Conservation (phyloP, 2,797 vertebrate species). For the Siniperca obscura region DNA sequence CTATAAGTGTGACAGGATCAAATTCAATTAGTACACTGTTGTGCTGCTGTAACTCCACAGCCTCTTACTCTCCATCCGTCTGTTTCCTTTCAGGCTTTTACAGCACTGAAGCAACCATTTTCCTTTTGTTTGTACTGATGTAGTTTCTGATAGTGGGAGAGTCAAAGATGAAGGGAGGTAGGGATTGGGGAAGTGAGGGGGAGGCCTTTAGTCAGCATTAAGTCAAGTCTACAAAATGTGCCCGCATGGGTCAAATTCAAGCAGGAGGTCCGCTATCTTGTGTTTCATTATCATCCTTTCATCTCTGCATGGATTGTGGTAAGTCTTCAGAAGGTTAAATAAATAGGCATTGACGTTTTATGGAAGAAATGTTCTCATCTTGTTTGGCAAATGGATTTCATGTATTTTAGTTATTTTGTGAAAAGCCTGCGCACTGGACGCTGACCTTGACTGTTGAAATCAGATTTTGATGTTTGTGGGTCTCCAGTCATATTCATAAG, state of each 20-base stretch:
- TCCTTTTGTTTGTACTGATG: slow-evolving; percentile 39
- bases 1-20: slow-evolving; percentile 30
- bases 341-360: slow-evolving; percentile 62
- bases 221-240: slow-evolving; percentile 23
- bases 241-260: slow-evolving; percentile 24
- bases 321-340: slow-evolving; percentile 56
- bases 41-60: slow-evolving; percentile 32
- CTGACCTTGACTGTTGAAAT: slow-evolving; percentile 34
- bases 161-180: slow-evolving; percentile 31
- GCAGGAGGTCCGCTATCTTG: slow-evolving; percentile 47
- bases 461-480: slow-evolving; percentile 11
- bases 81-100: slow-evolving; percentile 55
- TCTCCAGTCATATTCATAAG: slow-evolving; percentile 2
- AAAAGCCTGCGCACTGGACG: slow-evolving; percentile 10
- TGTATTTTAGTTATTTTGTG: slow-evolving; percentile 32
- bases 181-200: slow-evolving; percentile 13
- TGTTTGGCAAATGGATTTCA: slow-evolving; percentile 51
- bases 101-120: slow-evolving; percentile 40
- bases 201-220: slow-evolving; percentile 45
- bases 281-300: slow-evolving; percentile 57
- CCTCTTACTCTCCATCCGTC: slow-evolving; percentile 42
- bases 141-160: slow-evolving; percentile 44
- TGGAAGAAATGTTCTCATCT: slow-evolving; percentile 46
- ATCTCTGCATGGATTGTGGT: slow-evolving; percentile 57
- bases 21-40: slow-evolving; percentile 46